These are phyloP conservation scores for Drosophila ambigua DNA, from an alignment of 1,140 invertebrate species.

Conservation along the genomic window DNA sequence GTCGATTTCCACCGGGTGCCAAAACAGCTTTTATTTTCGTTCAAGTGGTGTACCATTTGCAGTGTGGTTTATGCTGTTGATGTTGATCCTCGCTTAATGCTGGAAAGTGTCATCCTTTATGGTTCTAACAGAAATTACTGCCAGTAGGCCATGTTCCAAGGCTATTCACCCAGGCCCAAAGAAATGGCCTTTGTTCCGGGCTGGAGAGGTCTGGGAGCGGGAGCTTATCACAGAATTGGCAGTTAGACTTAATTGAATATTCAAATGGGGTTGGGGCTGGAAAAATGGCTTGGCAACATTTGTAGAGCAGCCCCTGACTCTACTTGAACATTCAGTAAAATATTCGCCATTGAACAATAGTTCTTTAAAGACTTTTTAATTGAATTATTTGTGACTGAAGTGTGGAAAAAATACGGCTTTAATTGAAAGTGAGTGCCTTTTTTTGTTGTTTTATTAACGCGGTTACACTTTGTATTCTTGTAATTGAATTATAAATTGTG, in stretches of 20 bases:
- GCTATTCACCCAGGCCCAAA: constrained; percentile 9
- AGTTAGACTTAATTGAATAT: constrained; percentile 74
- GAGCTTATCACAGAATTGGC: constrained; percentile 70
- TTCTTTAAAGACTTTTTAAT: constrained; percentile 15
- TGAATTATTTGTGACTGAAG: constrained; percentile 14
- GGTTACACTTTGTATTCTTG: constrained; percentile 43
- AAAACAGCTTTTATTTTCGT: too few relatives aligned
- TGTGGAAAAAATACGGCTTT: constrained; percentile 32
- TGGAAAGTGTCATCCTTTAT: constrained; percentile 3
- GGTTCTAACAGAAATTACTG: constrained; percentile 36
- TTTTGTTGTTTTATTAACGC: constrained; percentile 22
- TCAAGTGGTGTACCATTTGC: too few relatives aligned
- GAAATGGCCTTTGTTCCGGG: constrained; percentile 10
- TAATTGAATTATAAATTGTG: constrained; percentile 41
- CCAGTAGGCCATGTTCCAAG: constrained; percentile 33
- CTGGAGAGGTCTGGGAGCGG: background rate
- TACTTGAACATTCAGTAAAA: constrained; percentile 15
- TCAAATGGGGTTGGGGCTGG: constrained; percentile 52
- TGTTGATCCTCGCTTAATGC: constrained; percentile 1
- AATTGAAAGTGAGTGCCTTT: constrained; percentile 30
- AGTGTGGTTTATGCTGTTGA: too few relatives aligned
- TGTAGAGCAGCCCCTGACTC: background rate
- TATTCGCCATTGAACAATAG: constrained; percentile 3
- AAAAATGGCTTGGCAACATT: constrained; percentile 9
- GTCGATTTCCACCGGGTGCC: background rate